Evolutionary conservation across 2,888 invertebrate genomes (phyloP).

Genomic region (Chromoteleia sp.): DNA sequence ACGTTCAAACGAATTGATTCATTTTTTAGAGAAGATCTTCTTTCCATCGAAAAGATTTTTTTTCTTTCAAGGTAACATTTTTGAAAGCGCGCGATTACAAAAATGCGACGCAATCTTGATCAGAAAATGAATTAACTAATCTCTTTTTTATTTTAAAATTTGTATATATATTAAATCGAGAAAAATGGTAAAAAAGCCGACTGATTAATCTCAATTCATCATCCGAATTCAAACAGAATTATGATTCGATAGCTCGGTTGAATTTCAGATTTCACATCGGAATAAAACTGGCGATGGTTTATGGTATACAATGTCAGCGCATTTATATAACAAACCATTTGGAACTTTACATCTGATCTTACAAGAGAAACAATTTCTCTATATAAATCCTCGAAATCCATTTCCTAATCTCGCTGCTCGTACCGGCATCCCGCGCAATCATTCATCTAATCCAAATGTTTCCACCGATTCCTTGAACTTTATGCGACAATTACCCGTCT

Average conservation of each 20-base stretch:
- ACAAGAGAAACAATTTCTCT: slow-evolving; percentile 43
- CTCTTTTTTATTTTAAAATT: too few species aligned
- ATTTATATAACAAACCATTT: slow-evolving; percentile 35
- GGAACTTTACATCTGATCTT: slow-evolving; percentile 42
- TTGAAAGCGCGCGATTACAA: too few species aligned
- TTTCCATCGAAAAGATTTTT: too few species aligned
- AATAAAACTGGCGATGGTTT: neutral
- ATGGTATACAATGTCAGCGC: slow-evolving; percentile 10
- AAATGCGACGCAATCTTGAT: too few species aligned
- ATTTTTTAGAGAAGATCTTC: too few species aligned
- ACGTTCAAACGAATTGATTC: too few species aligned
- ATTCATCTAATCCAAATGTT: slow-evolving; percentile 40
- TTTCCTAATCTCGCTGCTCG: slow-evolving; percentile 31
- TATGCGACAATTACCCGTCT: slow-evolving; percentile 54
- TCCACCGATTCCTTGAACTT: slow-evolving; percentile 56
- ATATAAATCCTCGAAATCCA: slow-evolving; percentile 46
- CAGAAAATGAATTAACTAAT: too few species aligned
- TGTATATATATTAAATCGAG: too few species aligned
- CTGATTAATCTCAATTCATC: too few species aligned
- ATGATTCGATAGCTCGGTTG: neutral
- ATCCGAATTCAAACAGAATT: too few species aligned
- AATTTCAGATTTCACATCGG: slow-evolving; percentile 9
- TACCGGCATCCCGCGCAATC: slow-evolving; percentile 19
- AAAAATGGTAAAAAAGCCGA: too few species aligned
- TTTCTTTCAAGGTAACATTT: too few species aligned